Conservation (phyloP, 2,113 vertebrate species). For the Plotosus lineatus region DNA sequence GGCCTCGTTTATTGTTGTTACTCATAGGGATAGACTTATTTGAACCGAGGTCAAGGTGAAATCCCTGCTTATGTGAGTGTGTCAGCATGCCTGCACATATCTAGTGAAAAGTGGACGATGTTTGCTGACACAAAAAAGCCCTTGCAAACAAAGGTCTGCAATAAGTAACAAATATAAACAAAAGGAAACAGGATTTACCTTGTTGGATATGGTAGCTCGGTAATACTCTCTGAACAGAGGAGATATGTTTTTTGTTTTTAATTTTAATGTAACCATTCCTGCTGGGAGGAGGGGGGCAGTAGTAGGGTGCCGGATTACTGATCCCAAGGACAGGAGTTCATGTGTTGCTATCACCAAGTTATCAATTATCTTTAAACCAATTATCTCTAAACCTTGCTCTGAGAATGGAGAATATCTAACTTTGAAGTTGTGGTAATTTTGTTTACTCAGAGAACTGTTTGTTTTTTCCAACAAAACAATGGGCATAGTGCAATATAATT, state of each 20-base stretch:
- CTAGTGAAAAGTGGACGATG: background rate
- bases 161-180: background rate
- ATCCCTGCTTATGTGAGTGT: background rate
- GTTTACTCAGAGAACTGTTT: no score
- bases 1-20: constrained; percentile 4
- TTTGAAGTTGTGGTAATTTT: no score
- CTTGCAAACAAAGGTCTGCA: background rate
- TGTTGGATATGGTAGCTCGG: background rate
- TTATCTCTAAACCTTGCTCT: no score
- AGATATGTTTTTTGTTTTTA: background rate
- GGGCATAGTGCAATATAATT: no score
- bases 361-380: no score
- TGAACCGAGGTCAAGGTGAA: constrained; percentile 8
- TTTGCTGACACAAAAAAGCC: background rate
- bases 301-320: no score
- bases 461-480: no score
- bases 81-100: background rate
- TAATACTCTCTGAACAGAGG: background rate
- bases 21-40: background rate
- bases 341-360: no score
- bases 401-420: no score
- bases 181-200: background rate
- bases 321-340: no score
- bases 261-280: background rate
- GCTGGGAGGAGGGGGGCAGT: no score